Conservation (phyloP, 2,797 vertebrate species). For the Hylomyscus alleni region DNA sequence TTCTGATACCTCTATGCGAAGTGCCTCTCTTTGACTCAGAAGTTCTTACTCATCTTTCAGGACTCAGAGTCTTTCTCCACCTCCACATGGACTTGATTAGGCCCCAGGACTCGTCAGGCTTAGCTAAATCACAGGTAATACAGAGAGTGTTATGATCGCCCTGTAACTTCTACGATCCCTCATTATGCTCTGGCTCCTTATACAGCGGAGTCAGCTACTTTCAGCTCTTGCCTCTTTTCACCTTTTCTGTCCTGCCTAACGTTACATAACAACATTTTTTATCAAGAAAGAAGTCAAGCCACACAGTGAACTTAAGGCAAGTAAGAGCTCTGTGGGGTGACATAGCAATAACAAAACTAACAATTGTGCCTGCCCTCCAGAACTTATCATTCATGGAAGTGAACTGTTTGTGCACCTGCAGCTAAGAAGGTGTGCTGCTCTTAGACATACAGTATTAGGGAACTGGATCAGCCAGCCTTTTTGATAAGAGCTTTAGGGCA, state of each 20-base stretch:
- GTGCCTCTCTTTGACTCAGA: not conserved
- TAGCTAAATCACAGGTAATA: not conserved
- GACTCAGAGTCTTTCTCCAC: not conserved
- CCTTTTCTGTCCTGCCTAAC: not conserved
- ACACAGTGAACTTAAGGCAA: not conserved
- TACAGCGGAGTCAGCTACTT: not conserved
- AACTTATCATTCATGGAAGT: not conserved
- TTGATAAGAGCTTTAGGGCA: not conserved
- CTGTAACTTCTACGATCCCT: not conserved
- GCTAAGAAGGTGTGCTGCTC: not conserved
- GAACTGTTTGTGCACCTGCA: not conserved
- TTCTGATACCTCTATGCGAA: not conserved
- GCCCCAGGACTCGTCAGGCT: not conserved
- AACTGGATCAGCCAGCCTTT: not conserved
- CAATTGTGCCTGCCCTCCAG: not conserved
- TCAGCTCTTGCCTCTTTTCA: not conserved
- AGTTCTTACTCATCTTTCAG: not conserved
- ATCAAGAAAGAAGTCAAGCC: not conserved
- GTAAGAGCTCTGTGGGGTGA: not conserved
- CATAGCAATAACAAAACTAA: not conserved
- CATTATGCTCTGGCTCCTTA: not conserved
- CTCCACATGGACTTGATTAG: not conserved
- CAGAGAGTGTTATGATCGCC: fast-evolving
- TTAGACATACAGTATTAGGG: not conserved
- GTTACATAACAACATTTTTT: constrained; percentile 10